Percentiles rank a stretch among this genome's conserved stretches.
Conservation (phyloP, 2,113 vertebrate genomes). For the Cinclus cinclus region DNA sequence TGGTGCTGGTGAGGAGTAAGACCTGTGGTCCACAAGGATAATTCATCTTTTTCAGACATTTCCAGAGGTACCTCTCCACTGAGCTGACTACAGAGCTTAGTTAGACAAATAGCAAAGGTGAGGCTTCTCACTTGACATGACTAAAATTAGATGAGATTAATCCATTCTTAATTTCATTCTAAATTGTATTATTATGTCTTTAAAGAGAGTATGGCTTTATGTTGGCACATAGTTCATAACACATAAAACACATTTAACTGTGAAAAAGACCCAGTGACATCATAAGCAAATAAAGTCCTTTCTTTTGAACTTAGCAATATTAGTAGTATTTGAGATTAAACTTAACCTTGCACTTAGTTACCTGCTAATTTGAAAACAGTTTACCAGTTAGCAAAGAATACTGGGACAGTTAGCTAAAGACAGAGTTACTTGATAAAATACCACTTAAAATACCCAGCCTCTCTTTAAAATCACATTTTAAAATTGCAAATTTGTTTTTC, state of each 20-base stretch:
- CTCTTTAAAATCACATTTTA: background rate
- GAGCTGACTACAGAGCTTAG: background rate
- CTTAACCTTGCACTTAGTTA: background rate
- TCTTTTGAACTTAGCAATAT: background rate
- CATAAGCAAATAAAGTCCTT: background rate
- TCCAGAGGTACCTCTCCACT: background rate
- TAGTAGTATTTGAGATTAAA: background rate
- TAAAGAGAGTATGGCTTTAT: background rate
- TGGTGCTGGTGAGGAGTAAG: accelerated
- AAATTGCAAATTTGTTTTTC: background rate
- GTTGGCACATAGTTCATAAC: background rate
- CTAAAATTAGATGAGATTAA: background rate
- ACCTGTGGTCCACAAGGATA: background rate
- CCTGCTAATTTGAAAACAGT: background rate
- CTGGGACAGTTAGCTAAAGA: background rate
- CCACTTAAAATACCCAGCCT: background rate
- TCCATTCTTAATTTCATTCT: background rate
- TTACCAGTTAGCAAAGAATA: background rate
- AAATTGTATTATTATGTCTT: background rate
- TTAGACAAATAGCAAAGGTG: background rate
- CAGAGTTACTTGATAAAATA: background rate
- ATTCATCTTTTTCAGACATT: background rate
- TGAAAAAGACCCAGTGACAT: background rate
- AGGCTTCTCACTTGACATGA: background rate
- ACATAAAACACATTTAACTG: background rate